A percentile compares a stretch with the other conserved stretches of the same genome.
These are phyloP conservation scores for Tetraneura akinire DNA, from an alignment of 1,140 invertebrate genomes.

Conservation along the genomic window DNA sequence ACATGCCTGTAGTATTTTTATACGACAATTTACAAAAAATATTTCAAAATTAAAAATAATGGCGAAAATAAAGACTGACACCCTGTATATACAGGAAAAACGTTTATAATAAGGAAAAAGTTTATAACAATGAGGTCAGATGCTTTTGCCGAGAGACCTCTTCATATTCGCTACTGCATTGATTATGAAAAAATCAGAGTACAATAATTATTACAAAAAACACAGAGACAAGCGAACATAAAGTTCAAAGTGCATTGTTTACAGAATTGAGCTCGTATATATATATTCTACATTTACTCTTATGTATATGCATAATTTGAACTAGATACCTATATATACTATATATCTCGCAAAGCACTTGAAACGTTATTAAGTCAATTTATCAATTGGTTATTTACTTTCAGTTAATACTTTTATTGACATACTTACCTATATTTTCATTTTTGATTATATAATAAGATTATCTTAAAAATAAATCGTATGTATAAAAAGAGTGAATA, in stretches of 20 bases:
- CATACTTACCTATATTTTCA: no score
- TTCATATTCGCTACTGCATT: slow-evolving; percentile 40
- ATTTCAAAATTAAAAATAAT: no score
- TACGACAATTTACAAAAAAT: no score
- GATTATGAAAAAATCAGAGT: slow-evolving; percentile 27
- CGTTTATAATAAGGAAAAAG: slow-evolving; percentile 24
- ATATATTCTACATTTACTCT: background rate
- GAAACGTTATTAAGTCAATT: slow-evolving; percentile 28
- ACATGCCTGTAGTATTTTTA: no score
- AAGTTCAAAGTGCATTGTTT: slow-evolving; percentile 37
- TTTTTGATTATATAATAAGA: no score
- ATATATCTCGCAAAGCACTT: slow-evolving; percentile 7
- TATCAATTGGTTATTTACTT: slow-evolving; percentile 3
- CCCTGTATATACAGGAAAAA: background rate
- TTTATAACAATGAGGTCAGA: slow-evolving; percentile 45
- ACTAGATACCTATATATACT: background rate
- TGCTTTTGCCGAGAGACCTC: slow-evolving; percentile 39
- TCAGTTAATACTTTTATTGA: no score
- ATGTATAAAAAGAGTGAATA: no score
- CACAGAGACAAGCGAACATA: slow-evolving; percentile 34
- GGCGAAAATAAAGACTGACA: no score
- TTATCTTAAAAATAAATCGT: no score
- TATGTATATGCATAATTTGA: background rate
- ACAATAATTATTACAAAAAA: slow-evolving; percentile 43
- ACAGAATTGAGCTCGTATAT: slow-evolving; percentile 16